A percentile compares a stretch with the other conserved stretches of the same genome.
Evolutionary conservation across 2,113 vertebrate species (phyloP).

Genomic region (Plecotus auritus): DNA sequence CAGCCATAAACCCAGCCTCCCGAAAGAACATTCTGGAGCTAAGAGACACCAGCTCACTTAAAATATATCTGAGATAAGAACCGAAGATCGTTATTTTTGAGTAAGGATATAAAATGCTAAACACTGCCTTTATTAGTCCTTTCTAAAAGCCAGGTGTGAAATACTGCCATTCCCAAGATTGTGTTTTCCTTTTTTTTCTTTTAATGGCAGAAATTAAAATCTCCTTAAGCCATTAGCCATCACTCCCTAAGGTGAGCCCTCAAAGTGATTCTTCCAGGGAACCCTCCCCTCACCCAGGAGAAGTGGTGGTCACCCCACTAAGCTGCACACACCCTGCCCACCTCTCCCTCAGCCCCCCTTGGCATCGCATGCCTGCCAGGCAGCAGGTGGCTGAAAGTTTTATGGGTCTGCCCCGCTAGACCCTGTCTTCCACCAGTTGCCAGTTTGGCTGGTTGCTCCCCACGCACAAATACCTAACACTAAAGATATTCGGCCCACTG

Average conservation of each 20-base stretch:
- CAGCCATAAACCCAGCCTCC: conserved; percentile 69
- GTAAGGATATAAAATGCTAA: conserved; percentile 69
- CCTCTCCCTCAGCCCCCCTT: neutral
- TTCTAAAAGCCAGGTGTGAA: conserved; percentile 67
- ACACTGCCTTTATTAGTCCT: conserved; percentile 61
- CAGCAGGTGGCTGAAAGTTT: conserved; percentile 58
- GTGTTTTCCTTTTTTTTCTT: conserved; percentile 63
- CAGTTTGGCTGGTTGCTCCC: conserved; percentile 21
- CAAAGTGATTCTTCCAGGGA: neutral
- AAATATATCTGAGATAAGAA: conserved; percentile 68
- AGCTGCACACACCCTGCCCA: neutral
- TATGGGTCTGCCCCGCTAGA: conserved; percentile 58
- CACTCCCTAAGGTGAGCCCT: conserved; percentile 49
- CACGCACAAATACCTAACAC: conserved; percentile 56
- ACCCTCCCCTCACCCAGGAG: neutral
- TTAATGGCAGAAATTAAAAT: conserved; percentile 67
- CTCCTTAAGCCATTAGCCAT: conserved; percentile 65
- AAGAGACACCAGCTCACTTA: conserved; percentile 67
- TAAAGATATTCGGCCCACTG: conserved; percentile 32
- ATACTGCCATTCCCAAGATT: conserved; percentile 57
- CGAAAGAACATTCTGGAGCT: conserved; percentile 43
- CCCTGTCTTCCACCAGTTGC: conserved; percentile 51
- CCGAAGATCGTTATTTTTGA: conserved; percentile 72
- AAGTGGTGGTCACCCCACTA: neutral
- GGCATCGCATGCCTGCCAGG: neutral